Conservation (phyloP, 64 coral and sea anemone genomes). For the Actinia tenebrosa region DNA sequence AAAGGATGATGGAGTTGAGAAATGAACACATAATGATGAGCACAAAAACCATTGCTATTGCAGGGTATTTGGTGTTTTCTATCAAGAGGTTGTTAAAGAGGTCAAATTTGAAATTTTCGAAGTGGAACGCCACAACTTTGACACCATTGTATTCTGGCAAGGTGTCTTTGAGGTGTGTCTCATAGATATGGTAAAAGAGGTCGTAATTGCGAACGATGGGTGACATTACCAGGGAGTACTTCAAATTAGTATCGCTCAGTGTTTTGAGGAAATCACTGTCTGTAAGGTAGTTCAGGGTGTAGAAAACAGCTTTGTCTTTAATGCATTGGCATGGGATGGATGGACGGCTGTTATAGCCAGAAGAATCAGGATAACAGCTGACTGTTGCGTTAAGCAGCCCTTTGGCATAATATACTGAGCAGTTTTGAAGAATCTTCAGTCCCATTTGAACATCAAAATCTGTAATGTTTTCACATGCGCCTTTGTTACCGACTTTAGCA, state of each 20-base stretch:
- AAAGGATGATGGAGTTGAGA: constrained; percentile 63
- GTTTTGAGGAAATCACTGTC: constrained; percentile 55
- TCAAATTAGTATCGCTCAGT: constrained; percentile 26
- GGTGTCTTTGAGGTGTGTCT: constrained; percentile 34
- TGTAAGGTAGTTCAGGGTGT: constrained; percentile 53
- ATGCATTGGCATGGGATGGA: constrained; percentile 40
- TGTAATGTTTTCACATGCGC: constrained; percentile 56
- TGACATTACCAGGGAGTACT: constrained; percentile 38
- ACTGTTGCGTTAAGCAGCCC: constrained; percentile 11
- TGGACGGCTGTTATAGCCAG: background rate
- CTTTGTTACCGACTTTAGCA: constrained; percentile 40
- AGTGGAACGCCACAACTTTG: constrained; percentile 56
- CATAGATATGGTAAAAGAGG: constrained; percentile 31
- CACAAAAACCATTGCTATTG: constrained; percentile 69
- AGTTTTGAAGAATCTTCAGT: constrained; percentile 34
- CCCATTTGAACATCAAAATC: constrained; percentile 43
- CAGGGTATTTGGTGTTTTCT: constrained; percentile 59
- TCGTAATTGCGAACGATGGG: background rate
- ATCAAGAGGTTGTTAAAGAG: constrained; percentile 49
- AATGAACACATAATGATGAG: constrained; percentile 66
- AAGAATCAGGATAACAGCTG: background rate
- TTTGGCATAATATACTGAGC: constrained; percentile 42
- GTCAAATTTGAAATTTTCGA: constrained; percentile 43
- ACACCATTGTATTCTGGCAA: constrained; percentile 46
- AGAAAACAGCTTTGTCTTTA: constrained; percentile 43